Evolutionary conservation across 2,888 invertebrate genomes (phyloP).

Genomic region (Oxyteleia sp.): DNA sequence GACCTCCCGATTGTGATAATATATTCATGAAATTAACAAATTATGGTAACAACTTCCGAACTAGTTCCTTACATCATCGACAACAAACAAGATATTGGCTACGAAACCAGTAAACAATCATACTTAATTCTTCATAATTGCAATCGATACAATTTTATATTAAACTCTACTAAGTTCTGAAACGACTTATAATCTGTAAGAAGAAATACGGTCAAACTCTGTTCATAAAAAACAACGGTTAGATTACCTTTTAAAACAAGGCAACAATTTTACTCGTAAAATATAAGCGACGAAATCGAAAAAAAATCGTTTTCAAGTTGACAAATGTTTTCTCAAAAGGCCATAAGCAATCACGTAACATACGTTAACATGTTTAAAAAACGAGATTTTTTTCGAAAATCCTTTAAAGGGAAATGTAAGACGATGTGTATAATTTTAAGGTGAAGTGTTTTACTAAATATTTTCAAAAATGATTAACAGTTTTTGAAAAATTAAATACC

Average conservation of each 20-base stretch:
- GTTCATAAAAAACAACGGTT: background rate
- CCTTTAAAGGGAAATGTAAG: too few species aligned
- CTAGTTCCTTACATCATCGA: constrained; percentile 38
- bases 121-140: constrained; percentile 11
- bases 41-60: constrained; percentile 50
- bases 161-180: too few species aligned
- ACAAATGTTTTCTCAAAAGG: background rate
- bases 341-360: background rate
- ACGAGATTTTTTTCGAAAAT: background rate
- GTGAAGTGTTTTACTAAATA: too few species aligned
- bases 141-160: background rate
- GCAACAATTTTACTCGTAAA: background rate
- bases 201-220: background rate
- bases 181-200: background rate
- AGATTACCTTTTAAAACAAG: background rate
- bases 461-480: too few species aligned
- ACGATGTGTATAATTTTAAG: too few species aligned
- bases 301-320: background rate
- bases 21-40: constrained; percentile 68
- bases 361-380: background rate
- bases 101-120: constrained; percentile 4
- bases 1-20: constrained; percentile 58
- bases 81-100: constrained; percentile 30
- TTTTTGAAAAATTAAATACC: too few species aligned
- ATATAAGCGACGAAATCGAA: background rate